These are phyloP conservation scores for Andrena trimmerana DNA, from an alignment of 2,888 invertebrate genomes.

Conservation along the genomic window DNA sequence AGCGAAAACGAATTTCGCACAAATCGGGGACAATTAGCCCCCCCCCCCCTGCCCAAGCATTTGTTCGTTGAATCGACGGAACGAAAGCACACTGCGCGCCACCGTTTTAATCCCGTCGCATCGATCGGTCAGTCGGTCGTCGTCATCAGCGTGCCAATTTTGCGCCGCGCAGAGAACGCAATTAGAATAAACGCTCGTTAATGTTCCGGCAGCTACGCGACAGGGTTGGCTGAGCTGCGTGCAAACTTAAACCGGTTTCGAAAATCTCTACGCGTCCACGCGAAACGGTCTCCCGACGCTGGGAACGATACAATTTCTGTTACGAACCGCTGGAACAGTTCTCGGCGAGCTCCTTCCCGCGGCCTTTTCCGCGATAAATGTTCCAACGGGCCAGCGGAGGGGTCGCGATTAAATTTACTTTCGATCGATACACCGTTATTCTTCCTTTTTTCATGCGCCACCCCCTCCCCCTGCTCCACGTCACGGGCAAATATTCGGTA, in stretches of 20 bases:
- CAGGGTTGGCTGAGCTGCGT: not conserved
- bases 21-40: conserved; percentile 28
- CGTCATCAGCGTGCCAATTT: conserved; percentile 48
- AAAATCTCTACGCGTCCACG: conserved; percentile 40
- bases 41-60: conserved; percentile 7
- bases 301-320: conserved; percentile 38
- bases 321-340: conserved; percentile 19
- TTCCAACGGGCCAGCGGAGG: not conserved
- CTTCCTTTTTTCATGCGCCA: not conserved
- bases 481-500: conserved; percentile 40
- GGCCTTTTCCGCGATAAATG: not conserved
- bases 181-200: conserved; percentile 59
- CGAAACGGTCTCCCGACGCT: conserved; percentile 31
- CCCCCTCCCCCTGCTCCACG: not conserved
- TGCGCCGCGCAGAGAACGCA: conserved; percentile 3
- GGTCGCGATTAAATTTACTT: conserved; percentile 18
- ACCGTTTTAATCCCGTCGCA: conserved; percentile 28
- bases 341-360: conserved; percentile 10
- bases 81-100: conserved; percentile 17
- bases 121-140: conserved; percentile 34
- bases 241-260: conserved; percentile 51
- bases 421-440: conserved; percentile 7
- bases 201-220: conserved; percentile 19
- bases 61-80: conserved; percentile 26
- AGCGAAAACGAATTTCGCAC: not conserved